Percentiles rank a stretch among this genome's conserved stretches.
Conservation (phyloP, 2,888 invertebrate species). For the Megaustenia siamemsis region DNA sequence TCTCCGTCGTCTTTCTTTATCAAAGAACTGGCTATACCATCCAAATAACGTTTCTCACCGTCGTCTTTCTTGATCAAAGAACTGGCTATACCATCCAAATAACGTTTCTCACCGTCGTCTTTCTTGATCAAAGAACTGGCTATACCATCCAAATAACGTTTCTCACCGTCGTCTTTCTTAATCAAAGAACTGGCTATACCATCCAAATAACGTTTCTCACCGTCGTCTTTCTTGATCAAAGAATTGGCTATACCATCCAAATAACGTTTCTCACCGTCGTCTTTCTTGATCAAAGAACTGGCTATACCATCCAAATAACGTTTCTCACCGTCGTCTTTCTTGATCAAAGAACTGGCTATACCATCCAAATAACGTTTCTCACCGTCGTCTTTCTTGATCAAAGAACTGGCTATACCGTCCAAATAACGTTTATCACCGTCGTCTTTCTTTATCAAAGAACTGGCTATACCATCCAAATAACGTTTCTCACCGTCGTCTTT, state of each 20-base stretch:
- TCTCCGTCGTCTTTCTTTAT: slow-evolving; percentile 5
- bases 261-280: slow-evolving; percentile 7
- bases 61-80: neutral
- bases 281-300: slow-evolving; percentile 1
- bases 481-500: slow-evolving; percentile 15
- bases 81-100: neutral
- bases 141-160: slow-evolving; percentile 3
- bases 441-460: neutral
- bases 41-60: neutral
- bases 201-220: neutral
- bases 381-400: neutral
- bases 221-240: neutral
- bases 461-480: slow-evolving; percentile 11
- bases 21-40: neutral
- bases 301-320: slow-evolving; percentile 11
- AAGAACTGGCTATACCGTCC: slow-evolving; percentile 5
- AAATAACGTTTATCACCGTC: slow-evolving; percentile 13
- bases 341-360: neutral
- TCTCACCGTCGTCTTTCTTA: neutral
- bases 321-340: slow-evolving; percentile 15
- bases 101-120: neutral
- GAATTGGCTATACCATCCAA: slow-evolving; percentile 16
- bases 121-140: neutral
- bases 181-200: slow-evolving; percentile 9
- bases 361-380: slow-evolving; percentile 14